phyloP scores from a whole-genome alignment of 1,140 invertebrate species.

The Macrostomum lignano region DNA sequence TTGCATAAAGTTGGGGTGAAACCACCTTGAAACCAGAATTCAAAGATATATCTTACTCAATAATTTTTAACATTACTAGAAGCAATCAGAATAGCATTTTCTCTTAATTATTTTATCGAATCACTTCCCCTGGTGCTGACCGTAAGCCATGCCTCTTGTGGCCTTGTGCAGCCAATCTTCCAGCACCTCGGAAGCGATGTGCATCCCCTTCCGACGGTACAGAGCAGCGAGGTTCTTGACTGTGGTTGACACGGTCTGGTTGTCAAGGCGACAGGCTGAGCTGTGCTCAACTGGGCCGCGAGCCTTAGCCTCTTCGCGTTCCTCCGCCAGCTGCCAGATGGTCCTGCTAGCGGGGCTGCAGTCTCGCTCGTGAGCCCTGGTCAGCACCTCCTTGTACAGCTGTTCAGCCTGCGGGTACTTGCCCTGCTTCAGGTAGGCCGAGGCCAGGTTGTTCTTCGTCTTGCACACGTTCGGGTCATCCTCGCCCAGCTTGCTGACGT shows the following conservation, averaged over 20 bases:
- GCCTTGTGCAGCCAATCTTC: no score
- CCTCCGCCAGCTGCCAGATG: constrained; percentile 5
- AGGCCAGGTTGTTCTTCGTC: constrained; percentile 95
- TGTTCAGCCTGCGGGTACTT: constrained; percentile 96
- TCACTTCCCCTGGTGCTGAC: no score
- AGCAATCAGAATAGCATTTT: no score
- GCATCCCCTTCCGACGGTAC: constrained; percentile 84
- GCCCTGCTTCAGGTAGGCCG: constrained; percentile 87
- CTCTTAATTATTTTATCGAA: no score
- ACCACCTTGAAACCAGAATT: no score
- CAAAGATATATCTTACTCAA: no score
- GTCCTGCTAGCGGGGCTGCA: constrained; percentile 27
- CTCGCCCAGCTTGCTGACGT: constrained; percentile 72
- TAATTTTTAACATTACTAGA: no score
- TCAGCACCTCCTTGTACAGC: constrained; percentile 85
- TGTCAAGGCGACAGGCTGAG: no score
- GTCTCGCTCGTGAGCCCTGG: constrained; percentile 43
- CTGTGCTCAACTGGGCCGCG: no score
- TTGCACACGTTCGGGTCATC: constrained; percentile 97
- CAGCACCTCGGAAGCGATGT: constrained; percentile 85
- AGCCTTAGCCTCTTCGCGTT: neutral
- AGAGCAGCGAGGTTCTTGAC: constrained; percentile 77
- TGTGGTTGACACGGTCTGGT: constrained; percentile 82
- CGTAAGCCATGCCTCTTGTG: no score
- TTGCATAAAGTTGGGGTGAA: no score